Evolutionary conservation across 2,888 invertebrate genomes (phyloP).

Genomic region (Zhuqinia jingwanae): DNA sequence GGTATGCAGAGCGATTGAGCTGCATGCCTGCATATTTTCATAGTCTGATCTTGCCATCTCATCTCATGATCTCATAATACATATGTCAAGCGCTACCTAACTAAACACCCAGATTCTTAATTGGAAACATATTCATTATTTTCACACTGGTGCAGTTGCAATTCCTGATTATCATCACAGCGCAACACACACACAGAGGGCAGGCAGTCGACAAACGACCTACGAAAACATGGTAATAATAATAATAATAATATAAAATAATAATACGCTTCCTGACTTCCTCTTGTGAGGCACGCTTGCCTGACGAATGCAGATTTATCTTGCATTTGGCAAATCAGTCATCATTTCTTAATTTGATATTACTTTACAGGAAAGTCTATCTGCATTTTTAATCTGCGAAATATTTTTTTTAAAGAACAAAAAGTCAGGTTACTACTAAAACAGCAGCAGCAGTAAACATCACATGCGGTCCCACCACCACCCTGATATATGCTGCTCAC

Average conservation of each 20-base stretch:
- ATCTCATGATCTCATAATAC: no score
- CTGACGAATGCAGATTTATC: conserved; percentile 50
- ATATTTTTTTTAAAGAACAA: no score
- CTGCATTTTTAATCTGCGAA: conserved; percentile 24
- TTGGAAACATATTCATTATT: conserved; percentile 45
- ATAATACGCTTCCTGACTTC: neutral
- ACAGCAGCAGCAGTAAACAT: no score
- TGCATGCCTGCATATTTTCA: no score
- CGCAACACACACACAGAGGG: neutral
- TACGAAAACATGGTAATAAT: neutral
- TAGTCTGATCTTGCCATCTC: no score
- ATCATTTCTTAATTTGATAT: conserved; percentile 45
- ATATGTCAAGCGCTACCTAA: no score
- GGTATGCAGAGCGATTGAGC: neutral
- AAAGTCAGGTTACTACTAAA: no score
- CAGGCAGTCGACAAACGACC: neutral
- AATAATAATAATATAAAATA: no score
- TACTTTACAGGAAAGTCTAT: neutral
- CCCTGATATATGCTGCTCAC: no score
- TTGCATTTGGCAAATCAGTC: conserved; percentile 68
- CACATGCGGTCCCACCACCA: no score
- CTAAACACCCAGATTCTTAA: neutral
- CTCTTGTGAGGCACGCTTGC: neutral
- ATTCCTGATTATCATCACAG: conserved; percentile 27
- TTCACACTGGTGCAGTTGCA: conserved; percentile 42